Conservation (phyloP, 2,113 vertebrate species). For the Lycaon pictus region DNA sequence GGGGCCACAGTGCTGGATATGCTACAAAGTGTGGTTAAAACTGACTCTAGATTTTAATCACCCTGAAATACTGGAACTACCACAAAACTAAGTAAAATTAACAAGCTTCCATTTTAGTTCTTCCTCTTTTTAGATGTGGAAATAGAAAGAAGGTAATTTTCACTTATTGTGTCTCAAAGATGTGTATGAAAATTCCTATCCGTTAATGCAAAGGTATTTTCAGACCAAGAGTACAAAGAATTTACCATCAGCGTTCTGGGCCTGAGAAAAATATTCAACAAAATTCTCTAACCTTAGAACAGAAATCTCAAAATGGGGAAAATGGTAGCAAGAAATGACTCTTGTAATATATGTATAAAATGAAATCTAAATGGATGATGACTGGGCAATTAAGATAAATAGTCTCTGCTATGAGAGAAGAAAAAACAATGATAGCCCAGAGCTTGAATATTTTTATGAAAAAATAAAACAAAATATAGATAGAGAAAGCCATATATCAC, state of each 20-base stretch:
- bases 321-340: background rate
- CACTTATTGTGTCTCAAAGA: slow-evolving; percentile 3
- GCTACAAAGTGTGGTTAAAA: background rate
- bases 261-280: background rate
- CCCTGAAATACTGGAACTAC: slow-evolving; percentile 57
- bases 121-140: slow-evolving; percentile 25
- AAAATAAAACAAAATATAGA: background rate
- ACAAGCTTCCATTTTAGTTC: slow-evolving; percentile 41
- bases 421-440: background rate
- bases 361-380: background rate
- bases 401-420: background rate
- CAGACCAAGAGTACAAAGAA: background rate
- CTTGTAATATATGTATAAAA: background rate
- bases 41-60: slow-evolving; percentile 21
- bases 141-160: slow-evolving; percentile 33
- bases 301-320: slow-evolving; percentile 42
- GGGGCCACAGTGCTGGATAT: background rate
- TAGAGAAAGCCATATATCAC: background rate
- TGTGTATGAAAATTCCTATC: slow-evolving; percentile 29
- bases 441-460: slow-evolving; percentile 6
- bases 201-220: background rate
- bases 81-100: slow-evolving; percentile 28
- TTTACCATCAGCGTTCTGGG: background rate
- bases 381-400: background rate
- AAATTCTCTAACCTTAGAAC: slow-evolving; percentile 3